Evolutionary conservation across 2,113 vertebrate species (phyloP).

Genomic region (Thinocorus orbignyianus): DNA sequence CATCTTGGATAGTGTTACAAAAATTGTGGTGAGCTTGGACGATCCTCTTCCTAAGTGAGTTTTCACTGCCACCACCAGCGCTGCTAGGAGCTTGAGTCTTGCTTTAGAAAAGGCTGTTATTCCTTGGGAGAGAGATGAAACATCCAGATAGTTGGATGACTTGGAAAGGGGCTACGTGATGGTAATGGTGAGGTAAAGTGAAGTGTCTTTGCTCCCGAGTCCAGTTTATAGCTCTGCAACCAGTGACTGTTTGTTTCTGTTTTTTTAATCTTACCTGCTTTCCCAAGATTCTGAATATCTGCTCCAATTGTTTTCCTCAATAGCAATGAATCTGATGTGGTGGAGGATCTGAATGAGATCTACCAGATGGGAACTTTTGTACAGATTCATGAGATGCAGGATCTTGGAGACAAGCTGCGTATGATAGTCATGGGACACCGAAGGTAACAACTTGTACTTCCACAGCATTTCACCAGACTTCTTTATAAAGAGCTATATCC

Average conservation of each 20-base stretch:
- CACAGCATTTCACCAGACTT: neutral
- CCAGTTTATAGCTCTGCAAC: neutral
- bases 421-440: conserved; percentile 99
- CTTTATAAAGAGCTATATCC: neutral
- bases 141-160: neutral
- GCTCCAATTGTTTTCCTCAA: neutral
- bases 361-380: conserved; percentile 95
- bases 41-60: neutral
- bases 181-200: neutral
- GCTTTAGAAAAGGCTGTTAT: neutral
- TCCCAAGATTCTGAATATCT: neutral
- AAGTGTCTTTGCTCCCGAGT: neutral
- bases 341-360: conserved; percentile 89
- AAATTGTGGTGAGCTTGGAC: neutral
- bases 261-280: neutral
- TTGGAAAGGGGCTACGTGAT: neutral
- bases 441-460: conserved; percentile 60
- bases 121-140: neutral
- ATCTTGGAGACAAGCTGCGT: conserved; percentile 93
- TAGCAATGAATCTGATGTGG: conserved; percentile 91
- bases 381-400: conserved; percentile 99
- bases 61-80: neutral
- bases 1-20: neutral
- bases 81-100: neutral
- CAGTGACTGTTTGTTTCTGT: neutral